Evolutionary conservation across 2,113 vertebrate species (phyloP), one percentile per base, ranked within the genome.

Genomic region (Ibidorhyncha struthersii): DNA sequence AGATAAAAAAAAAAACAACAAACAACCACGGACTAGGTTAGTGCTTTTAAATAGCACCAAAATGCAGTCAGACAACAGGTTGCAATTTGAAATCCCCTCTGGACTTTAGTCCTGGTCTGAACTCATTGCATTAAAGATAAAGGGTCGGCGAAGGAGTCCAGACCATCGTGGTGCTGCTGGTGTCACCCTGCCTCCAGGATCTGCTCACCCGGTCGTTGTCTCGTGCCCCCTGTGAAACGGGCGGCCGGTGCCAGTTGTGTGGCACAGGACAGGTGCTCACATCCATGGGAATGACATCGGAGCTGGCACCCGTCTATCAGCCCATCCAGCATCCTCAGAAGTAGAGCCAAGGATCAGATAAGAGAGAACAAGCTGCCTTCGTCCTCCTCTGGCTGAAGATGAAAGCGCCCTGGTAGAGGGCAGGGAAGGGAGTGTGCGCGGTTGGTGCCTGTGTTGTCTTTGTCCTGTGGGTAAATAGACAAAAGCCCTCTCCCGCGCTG

Each of bases 271-370:
- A 25, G 49, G 70, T 43, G 47, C 45, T 63, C 8, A 0, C 3
- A 1, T 26, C 82, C 52, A 0, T 3, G 59, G 90, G 14, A 32
- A 5, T 40, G 76, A 36, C 0, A 3, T 19, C 0, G 2, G 36
- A 83, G 80, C 82, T 96, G 92, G 74, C 77, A 81, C 34, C 13
- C 1, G 0, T 47, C 76, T 92, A 7, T 21, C 83, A 36, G 83
- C 77, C 89, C 73, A 12, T 8, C 41, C 29, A 12, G 49, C 17
- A 3, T 43, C 62, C 84, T 96, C 86, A 85, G 89, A 73, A 96
- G 78, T 30, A 49, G 23, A 84, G 94, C 94, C 94, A 90, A 77
- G 93, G 81, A 21, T 70, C 87, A 73, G 95, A 50, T 9, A 77
- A 13, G 17, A 38, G 89, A 61, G 70, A 61, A 49, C 56, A 50